Percentiles rank a stretch among this genome's conserved stretches.
Evolutionary conservation across 2,797 vertebrate genomes (phyloP).

Genomic region (Schizopygopsis pylzovi): DNA sequence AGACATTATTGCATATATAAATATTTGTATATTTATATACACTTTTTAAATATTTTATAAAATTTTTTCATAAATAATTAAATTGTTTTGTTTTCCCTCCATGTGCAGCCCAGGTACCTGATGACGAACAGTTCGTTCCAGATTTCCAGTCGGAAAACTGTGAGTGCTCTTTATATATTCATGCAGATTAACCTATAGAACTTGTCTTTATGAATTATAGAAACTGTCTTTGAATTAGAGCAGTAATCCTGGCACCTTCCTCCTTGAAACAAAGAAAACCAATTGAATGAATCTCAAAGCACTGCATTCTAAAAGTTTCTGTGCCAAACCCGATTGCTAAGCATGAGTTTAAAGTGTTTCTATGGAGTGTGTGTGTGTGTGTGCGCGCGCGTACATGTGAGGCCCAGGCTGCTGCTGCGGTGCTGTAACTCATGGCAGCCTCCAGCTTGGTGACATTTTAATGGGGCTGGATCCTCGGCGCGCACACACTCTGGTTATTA

Average conservation of each 20-base stretch:
- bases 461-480: constrained; percentile 46
- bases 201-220: constrained; percentile 19
- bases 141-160: constrained; percentile 95
- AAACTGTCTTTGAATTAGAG: constrained; percentile 22
- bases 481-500: constrained; percentile 54
- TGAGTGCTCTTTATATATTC: constrained; percentile 76
- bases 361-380: constrained; percentile 6
- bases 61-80: not conserved
- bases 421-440: constrained; percentile 59
- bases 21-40: not conserved
- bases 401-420: constrained; percentile 49
- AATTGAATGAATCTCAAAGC: not conserved
- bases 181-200: constrained; percentile 3
- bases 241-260: not conserved
- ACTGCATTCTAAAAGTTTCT: constrained; percentile 24
- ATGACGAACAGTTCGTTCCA: constrained; percentile 96
- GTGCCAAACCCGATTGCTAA: constrained; percentile 8
- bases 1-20: not conserved
- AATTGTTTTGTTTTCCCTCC: constrained; percentile 18
- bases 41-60: constrained; percentile 28
- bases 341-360: constrained; percentile 28
- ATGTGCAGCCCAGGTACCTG: constrained; percentile 87
- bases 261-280: constrained; percentile 13
- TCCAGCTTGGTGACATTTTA: constrained; percentile 57
- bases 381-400: constrained; percentile 1